Evolutionary conservation across 2,797 vertebrate species (phyloP), one percentile per base, ranked within the genome.

Genomic region (Leptoclinus maculatus): DNA sequence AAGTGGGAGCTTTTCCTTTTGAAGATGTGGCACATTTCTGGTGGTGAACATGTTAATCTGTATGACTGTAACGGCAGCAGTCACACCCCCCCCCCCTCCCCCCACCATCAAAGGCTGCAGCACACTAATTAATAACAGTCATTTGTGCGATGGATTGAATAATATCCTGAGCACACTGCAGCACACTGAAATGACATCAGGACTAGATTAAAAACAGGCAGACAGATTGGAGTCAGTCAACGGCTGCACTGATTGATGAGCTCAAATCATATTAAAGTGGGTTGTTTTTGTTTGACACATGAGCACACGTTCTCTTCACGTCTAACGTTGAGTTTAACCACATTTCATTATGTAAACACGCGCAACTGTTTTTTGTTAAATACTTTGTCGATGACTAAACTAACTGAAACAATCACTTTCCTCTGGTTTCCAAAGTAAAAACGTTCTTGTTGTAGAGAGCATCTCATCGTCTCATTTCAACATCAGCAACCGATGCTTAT

Each of bases 71-170:
- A 66, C 23, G 63, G n/a, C 69, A 63, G 38, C 68, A 54, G 65
- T 49, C 74, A 51, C 78, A 9, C 51, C 27, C 14, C 41, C 16
- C 41, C 36, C 5, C 57, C 79, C 84, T 82, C 23, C 58, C 53
- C 75, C 71, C 11, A 0, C 62, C 79, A 79, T 80, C 78, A 79
- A 71, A 87, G 67, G 67, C 76, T 51, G 32, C 65, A 34, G 74
- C 69, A 29, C 72, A 13, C 66, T 86, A 72, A 88, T 90, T 82
- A 84, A 88, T 82, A 86, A 66, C 69, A 71, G n/a, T 41, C 54
- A 60, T 82, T 79, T 86, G 74, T 70, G 74, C 57, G 74, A 83
- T 74, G 71, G 71, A 72, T 76, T 66, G 58, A 60, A 45, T 69
- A 56, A 81, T 51, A 80, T 83, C 70, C 77, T 23, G 38, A 66